These are phyloP conservation scores for Dynastes tityus DNA, from an alignment of 2,888 invertebrate genomes.

Conservation along the genomic window DNA sequence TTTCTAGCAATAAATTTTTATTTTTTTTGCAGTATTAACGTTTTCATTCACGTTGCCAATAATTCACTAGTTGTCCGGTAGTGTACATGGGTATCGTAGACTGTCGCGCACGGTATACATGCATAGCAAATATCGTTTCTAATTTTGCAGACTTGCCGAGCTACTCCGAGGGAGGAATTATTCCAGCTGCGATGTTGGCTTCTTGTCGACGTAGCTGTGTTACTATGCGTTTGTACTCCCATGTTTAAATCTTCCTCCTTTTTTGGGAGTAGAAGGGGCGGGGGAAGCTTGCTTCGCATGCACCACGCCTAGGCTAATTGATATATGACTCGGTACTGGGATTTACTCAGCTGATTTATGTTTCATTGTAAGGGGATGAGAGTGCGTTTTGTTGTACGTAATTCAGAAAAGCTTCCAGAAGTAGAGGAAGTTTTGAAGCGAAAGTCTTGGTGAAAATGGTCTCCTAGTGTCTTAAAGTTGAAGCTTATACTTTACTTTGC, in stretches of 20 bases:
- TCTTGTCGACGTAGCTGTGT: background rate
- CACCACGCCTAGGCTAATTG: slow-evolving; percentile 11
- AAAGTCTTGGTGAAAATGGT: no score
- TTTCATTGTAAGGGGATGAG: slow-evolving; percentile 9
- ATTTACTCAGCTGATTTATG: slow-evolving; percentile 18
- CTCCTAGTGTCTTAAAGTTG: no score
- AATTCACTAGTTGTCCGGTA: no score
- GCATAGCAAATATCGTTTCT: slow-evolving; percentile 1
- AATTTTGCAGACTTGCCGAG: slow-evolving; percentile 4
- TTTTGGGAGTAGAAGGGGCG: background rate
- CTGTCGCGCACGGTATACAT: no score
- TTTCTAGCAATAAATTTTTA: no score
- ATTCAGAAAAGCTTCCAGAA: background rate
- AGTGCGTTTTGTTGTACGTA: background rate
- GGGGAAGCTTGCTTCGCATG: slow-evolving; percentile 12
- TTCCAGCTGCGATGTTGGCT: slow-evolving; percentile 2
- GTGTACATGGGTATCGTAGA: no score
- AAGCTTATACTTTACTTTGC: no score
- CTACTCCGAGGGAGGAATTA: background rate
- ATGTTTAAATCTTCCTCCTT: slow-evolving; percentile 14
- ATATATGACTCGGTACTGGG: slow-evolving; percentile 22
- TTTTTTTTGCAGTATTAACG: no score
- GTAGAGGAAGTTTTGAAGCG: no score
- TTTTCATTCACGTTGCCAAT: no score
- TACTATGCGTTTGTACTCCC: background rate